These are phyloP conservation scores for Matsumurasca onukii DNA, from an alignment of 1,140 invertebrate species.

Conservation along the genomic window DNA sequence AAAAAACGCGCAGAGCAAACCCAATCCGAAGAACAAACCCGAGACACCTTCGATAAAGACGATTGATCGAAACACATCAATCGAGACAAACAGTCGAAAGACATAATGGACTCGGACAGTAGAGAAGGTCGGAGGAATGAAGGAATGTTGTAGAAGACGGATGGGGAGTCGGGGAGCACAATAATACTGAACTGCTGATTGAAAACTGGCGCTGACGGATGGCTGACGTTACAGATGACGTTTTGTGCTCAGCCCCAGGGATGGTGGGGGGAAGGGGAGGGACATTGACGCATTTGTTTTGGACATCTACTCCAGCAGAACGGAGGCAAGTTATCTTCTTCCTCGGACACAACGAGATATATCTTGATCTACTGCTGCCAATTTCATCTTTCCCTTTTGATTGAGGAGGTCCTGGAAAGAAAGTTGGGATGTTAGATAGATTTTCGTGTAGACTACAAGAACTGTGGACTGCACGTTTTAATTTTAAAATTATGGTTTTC, in stretches of 20 bases:
- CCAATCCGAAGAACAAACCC: too few relatives aligned
- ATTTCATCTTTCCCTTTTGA: neutral
- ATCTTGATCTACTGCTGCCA: neutral
- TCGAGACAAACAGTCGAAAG: too few relatives aligned
- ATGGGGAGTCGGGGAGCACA: slow-evolving; percentile 20
- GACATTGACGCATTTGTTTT: slow-evolving; percentile 23
- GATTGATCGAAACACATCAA: too few relatives aligned
- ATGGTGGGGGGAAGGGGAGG: neutral
- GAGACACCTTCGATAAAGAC: too few relatives aligned
- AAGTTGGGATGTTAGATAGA: too few relatives aligned
- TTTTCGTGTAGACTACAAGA: too few relatives aligned
- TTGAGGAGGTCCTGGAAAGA: neutral
- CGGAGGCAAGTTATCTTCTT: too few relatives aligned
- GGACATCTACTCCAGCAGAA: slow-evolving; percentile 19
- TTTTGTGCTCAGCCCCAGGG: neutral
- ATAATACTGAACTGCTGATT: slow-evolving; percentile 22
- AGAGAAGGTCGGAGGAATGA: slow-evolving; percentile 12
- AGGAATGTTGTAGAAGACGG: slow-evolving; percentile 17
- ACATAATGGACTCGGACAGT: slow-evolving; percentile 17
- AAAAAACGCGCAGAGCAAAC: too few relatives aligned
- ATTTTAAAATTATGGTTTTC: too few relatives aligned
- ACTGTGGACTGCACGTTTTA: too few relatives aligned
- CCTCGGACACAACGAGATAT: neutral
- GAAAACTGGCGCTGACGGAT: slow-evolving; percentile 21
- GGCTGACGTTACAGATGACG: slow-evolving; percentile 20